These are phyloP conservation scores for Crossocerus cetratus DNA, from an alignment of 2,888 invertebrate genomes.

Conservation along the genomic window DNA sequence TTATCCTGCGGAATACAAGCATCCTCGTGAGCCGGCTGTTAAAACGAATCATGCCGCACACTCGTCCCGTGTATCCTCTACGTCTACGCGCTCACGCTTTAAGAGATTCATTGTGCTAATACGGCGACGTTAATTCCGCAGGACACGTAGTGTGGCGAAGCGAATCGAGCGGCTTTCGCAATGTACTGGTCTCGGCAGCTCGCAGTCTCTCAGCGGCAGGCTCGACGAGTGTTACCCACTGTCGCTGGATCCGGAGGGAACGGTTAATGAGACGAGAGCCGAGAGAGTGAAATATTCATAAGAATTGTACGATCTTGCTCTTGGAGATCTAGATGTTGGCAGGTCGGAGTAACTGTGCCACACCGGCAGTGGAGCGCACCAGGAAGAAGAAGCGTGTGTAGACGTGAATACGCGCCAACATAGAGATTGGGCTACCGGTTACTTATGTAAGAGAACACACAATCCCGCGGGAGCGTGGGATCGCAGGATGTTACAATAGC, in stretches of 20 bases:
- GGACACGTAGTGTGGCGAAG: not conserved
- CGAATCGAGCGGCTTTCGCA: not conserved
- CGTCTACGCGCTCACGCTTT: no score
- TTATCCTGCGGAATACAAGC: no score
- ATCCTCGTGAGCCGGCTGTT: no score
- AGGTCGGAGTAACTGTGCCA: not conserved
- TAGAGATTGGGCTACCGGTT: slow-evolving; percentile 39
- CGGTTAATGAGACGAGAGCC: not conserved
- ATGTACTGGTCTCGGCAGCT: no score
- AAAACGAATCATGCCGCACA: no score
- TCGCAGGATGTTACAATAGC: slow-evolving; percentile 26
- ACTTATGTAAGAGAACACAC: slow-evolving; percentile 42
- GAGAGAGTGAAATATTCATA: not conserved
- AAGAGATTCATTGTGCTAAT: no score
- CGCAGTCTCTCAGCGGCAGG: no score
- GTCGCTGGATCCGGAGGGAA: not conserved
- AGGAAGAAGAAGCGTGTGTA: not conserved
- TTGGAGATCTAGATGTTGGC: not conserved
- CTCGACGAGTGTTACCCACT: not conserved
- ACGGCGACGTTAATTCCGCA: no score
- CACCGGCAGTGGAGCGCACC: not conserved
- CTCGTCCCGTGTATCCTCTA: no score
- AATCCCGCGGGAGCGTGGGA: slow-evolving; percentile 40
- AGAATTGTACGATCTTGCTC: not conserved
- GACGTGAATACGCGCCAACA: slow-evolving; percentile 20